phyloP scores from a whole-genome alignment of 1,140 invertebrate genomes.

The Camponotus vicinus region DNA sequence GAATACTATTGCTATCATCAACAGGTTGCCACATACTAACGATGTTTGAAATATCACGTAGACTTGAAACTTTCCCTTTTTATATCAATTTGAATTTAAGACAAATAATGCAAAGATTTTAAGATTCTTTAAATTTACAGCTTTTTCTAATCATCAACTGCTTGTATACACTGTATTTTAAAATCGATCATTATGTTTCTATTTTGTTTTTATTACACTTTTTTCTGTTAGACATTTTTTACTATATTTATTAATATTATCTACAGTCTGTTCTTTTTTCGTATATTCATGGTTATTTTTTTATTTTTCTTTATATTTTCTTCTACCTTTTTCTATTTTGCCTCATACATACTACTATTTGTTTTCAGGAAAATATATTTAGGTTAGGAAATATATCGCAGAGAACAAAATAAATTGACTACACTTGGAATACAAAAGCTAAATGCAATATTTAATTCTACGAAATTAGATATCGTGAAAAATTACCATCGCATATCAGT shows the following conservation, averaged over 20 bases:
- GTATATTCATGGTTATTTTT: no score
- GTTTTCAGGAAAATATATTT: no score
- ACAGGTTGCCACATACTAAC: slow-evolving; percentile 7
- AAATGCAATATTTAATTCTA: background rate
- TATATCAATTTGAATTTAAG: background rate
- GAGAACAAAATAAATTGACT: background rate
- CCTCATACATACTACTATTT: background rate
- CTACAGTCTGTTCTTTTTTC: no score
- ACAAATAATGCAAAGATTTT: background rate
- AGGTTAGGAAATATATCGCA: no score
- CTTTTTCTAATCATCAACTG: background rate
- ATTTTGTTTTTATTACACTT: no score
- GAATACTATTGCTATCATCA: background rate
- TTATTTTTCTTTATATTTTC: no score
- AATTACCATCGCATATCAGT: background rate
- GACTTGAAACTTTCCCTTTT: background rate
- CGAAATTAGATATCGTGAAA: background rate
- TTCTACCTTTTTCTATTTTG: background rate
- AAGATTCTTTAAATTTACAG: background rate
- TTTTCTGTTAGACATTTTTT: no score
- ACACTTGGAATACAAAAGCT: background rate
- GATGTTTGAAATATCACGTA: background rate
- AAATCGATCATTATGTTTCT: no score
- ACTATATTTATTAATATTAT: no score
- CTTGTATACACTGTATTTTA: no score